These are phyloP conservation scores for Schrankia costaestrigalis DNA, from an alignment of 2,888 invertebrate species.

Conservation along the genomic window DNA sequence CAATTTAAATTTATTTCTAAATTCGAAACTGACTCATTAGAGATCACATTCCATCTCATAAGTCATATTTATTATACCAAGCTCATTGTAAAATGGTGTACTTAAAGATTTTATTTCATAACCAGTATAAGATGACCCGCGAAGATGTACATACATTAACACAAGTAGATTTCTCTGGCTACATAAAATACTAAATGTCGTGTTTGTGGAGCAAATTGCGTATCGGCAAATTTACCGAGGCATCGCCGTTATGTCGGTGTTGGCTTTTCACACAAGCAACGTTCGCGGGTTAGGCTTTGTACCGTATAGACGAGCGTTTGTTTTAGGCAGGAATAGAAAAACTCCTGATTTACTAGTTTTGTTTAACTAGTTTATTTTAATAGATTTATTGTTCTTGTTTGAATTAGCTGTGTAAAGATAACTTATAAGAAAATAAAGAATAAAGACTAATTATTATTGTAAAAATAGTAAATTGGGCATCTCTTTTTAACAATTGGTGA, in stretches of 20 bases:
- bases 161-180: conserved; percentile 31
- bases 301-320: conserved; percentile 42
- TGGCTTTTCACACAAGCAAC: conserved; percentile 69
- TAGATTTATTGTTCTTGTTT: too few relatives aligned
- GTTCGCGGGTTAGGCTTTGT: conserved; percentile 39
- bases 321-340: not conserved
- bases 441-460: too few relatives aligned
- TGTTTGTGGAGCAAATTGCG: conserved; percentile 58
- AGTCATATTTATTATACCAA: conserved; percentile 8
- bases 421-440: too few relatives aligned
- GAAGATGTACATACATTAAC: conserved; percentile 13
- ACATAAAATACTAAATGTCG: conserved; percentile 26
- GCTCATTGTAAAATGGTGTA: conserved; percentile 1
- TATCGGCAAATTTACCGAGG: conserved; percentile 64
- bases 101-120: not conserved
- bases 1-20: conserved; percentile 4
- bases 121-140: conserved; percentile 3
- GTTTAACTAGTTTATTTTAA: too few relatives aligned
- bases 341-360: not conserved
- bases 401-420: too few relatives aligned
- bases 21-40: conserved; percentile 9
- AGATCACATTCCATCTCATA: conserved; percentile 17
- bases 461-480: too few relatives aligned
- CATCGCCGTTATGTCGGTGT: conserved; percentile 56
- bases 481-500: too few relatives aligned